Evolutionary conservation across 30 jellyfish, hydroid and myxozoan genomes (phyloP).

Genomic region (Aurelia sp.): DNA sequence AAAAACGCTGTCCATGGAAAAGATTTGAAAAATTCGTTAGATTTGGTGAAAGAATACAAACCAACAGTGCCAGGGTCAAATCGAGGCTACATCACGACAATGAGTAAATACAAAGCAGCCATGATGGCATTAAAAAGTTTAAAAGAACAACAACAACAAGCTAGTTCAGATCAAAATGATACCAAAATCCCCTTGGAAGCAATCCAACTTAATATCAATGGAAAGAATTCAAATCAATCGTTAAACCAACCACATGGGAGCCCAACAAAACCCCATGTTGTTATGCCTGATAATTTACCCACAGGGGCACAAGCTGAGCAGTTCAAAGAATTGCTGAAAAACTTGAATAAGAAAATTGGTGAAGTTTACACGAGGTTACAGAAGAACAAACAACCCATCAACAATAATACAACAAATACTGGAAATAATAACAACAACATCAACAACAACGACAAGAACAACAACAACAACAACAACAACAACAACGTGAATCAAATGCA

Average conservation of each 20-base stretch:
- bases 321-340: conserved; percentile 75
- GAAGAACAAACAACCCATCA: no score
- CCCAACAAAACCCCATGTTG: conserved; percentile 75
- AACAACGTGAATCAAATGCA: conserved; percentile 2
- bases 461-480: conserved; percentile 1
- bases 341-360: conserved; percentile 89
- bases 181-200: not conserved
- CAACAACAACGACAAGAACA: not conserved
- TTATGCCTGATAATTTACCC: conserved; percentile 63
- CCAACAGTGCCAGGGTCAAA: conserved; percentile 70
- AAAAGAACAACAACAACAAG: conserved; percentile 58
- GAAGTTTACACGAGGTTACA: conserved; percentile 82
- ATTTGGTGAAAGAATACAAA: conserved; percentile 52
- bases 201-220: conserved; percentile 16
- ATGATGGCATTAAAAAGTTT: conserved; percentile 51
- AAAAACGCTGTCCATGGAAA: conserved; percentile 37
- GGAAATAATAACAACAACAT: conserved; percentile 41
- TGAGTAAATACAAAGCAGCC: conserved; percentile 68
- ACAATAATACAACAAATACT: not conserved
- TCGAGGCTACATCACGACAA: conserved; percentile 59
- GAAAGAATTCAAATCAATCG: not conserved
- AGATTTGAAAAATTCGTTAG: conserved; percentile 40
- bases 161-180: not conserved
- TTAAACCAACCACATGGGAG: not conserved
- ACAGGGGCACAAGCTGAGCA: conserved; percentile 76